phyloP scores from a whole-genome alignment of 2,888 invertebrate species.

The Danaus chrysippus region DNA sequence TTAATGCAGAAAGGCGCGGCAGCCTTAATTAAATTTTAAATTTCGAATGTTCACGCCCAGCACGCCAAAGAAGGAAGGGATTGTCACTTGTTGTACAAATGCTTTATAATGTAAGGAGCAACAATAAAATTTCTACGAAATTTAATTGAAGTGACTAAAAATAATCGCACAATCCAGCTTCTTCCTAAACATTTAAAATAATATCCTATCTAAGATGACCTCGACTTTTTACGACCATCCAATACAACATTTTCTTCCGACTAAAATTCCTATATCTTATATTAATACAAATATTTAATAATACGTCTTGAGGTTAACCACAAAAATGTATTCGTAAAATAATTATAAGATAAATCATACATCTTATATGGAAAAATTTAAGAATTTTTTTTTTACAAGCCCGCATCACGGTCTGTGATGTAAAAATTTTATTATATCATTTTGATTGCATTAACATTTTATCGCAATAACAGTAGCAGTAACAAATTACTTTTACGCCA shows the following conservation, averaged over 20 bases:
- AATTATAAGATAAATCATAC: background rate
- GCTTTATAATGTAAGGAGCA: conserved; percentile 28
- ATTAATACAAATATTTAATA: too few relatives aligned
- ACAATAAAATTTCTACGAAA: background rate
- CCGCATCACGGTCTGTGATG: conserved; percentile 25
- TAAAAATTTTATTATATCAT: conserved; percentile 26
- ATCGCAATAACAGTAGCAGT: conserved; percentile 26
- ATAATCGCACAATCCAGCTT: too few relatives aligned
- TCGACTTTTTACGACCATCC: too few relatives aligned
- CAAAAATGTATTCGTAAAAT: too few relatives aligned
- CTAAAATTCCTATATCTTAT: too few relatives aligned
- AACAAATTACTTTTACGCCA: conserved; percentile 22
- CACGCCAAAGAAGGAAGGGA: conserved; percentile 40
- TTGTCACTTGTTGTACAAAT: conserved; percentile 34
- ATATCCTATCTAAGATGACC: too few relatives aligned
- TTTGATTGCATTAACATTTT: conserved; percentile 33
- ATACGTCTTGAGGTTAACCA: too few relatives aligned
- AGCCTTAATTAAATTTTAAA: conserved; percentile 68
- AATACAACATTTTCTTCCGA: too few relatives aligned
- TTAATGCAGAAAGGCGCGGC: conserved; percentile 49
- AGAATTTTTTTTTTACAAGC: conserved; percentile 5
- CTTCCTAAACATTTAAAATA: too few relatives aligned
- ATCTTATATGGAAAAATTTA: background rate
- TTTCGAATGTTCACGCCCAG: conserved; percentile 54
- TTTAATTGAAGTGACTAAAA: too few relatives aligned